phyloP scores from a whole-genome alignment of 2,888 invertebrate genomes.

The Lasioglossum villosulum region DNA sequence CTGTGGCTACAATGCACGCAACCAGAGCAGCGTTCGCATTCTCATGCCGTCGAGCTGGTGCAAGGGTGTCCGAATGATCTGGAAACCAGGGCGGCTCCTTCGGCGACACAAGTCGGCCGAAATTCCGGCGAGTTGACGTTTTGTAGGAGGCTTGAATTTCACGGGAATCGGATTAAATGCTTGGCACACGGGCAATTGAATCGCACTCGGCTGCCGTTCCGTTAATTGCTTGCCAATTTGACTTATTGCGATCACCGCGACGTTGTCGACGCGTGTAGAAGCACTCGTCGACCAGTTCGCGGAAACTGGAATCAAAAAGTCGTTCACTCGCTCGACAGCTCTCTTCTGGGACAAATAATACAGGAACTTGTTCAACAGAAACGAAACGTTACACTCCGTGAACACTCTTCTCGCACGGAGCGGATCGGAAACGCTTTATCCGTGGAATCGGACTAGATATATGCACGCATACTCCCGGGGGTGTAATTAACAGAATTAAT shows the following conservation, averaged over 20 bases:
- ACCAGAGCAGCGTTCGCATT: background rate
- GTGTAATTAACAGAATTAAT: slow-evolving; percentile 29
- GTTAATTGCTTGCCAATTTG: background rate
- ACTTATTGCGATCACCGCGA: background rate
- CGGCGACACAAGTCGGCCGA: background rate
- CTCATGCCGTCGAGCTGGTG: background rate
- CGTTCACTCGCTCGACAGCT: background rate
- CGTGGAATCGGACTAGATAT: background rate
- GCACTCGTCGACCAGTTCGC: background rate
- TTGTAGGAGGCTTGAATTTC: background rate
- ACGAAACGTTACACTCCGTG: background rate
- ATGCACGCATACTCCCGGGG: too few relatives aligned
- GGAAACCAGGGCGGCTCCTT: background rate
- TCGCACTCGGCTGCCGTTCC: background rate
- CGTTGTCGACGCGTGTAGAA: background rate
- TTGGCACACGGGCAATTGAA: background rate
- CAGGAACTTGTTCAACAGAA: background rate
- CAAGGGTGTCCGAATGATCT: background rate
- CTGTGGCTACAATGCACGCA: background rate
- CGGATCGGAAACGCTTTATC: slow-evolving; percentile 8
- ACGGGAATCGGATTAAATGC: background rate
- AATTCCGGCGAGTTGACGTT: background rate
- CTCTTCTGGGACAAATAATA: background rate
- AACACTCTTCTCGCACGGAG: background rate
- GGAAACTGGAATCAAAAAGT: background rate